Conservation (phyloP, 1,140 invertebrate genomes). For the Callitettix versicolor region DNA sequence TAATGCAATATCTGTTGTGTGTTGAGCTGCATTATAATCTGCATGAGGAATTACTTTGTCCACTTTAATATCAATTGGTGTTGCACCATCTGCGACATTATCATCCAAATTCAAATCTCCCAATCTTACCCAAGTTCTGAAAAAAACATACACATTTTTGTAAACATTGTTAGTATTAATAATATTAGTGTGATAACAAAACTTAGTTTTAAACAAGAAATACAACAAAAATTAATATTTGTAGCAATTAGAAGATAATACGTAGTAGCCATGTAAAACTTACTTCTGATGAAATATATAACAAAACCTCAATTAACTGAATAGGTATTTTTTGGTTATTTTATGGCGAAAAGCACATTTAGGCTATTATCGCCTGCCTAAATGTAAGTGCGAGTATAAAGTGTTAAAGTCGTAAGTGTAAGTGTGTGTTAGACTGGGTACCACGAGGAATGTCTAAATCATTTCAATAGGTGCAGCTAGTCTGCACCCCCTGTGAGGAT, state of each 20-base stretch:
- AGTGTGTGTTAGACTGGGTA: too few relatives aligned
- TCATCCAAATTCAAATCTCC: constrained; percentile 34
- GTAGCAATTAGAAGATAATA: not conserved
- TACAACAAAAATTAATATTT: not conserved
- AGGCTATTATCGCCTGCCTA: too few relatives aligned
- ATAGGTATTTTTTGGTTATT: too few relatives aligned
- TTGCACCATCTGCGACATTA: constrained; percentile 27
- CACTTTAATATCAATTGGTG: constrained; percentile 31
- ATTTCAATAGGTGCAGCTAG: too few relatives aligned
- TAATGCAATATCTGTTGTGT: constrained; percentile 39
- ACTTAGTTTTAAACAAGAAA: not conserved
- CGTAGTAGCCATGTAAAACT: not conserved
- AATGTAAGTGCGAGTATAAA: too few relatives aligned
- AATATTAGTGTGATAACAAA: not conserved
- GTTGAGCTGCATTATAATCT: constrained; percentile 32
- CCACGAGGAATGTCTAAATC: too few relatives aligned
- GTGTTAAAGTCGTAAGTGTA: too few relatives aligned
- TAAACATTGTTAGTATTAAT: not conserved
- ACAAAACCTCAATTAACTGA: not conserved
- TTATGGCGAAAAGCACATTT: too few relatives aligned
- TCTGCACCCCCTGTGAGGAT: too few relatives aligned
- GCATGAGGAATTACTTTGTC: constrained; percentile 29
- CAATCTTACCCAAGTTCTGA: constrained; percentile 28
- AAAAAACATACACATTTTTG: constrained; percentile 12
- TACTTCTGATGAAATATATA: not conserved